A percentile compares a stretch with the other conserved stretches of the same genome.
Evolutionary conservation across 2,888 invertebrate species (phyloP).

Genomic region (Cephus runcator): DNA sequence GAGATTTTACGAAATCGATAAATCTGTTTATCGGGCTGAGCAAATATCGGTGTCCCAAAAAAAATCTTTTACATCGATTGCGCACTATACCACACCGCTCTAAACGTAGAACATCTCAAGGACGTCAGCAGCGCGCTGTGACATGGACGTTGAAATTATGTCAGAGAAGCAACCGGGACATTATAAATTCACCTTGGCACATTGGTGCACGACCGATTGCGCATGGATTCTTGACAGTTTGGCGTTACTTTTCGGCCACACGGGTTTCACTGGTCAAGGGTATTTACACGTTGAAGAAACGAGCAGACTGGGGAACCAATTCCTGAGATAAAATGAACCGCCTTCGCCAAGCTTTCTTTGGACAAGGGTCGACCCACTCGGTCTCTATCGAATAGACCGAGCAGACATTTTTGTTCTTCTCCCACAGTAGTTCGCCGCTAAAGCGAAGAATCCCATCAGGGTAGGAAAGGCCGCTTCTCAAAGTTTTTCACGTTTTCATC

Average conservation of each 20-base stretch:
- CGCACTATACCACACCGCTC: conserved; percentile 29
- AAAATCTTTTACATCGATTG: conserved; percentile 45
- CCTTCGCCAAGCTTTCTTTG: not conserved
- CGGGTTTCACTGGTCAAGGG: not conserved
- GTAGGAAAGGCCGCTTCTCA: not conserved
- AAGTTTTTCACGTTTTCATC: not conserved
- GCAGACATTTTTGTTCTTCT: not conserved
- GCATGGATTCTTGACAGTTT: conserved; percentile 1
- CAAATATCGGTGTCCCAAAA: conserved; percentile 38
- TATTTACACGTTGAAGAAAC: not conserved
- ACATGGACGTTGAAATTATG: conserved; percentile 43
- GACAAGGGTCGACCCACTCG: not conserved
- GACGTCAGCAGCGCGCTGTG: conserved; percentile 33
- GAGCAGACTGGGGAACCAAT: not conserved
- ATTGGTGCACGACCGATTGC: conserved; percentile 27
- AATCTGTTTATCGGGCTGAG: conserved; percentile 23
- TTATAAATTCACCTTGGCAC: conserved; percentile 44
- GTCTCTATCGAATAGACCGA: not conserved
- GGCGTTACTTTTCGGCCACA: not conserved
- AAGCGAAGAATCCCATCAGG: not conserved
- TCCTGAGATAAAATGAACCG: not conserved
- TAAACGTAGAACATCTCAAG: conserved; percentile 39
- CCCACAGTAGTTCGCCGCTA: not conserved
- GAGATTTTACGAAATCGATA: not conserved
- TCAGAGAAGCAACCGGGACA: conserved; percentile 33